These are phyloP conservation scores for Protobothrops flavoviridis DNA, from an alignment of 2,113 vertebrate genomes.

Conservation along the genomic window DNA sequence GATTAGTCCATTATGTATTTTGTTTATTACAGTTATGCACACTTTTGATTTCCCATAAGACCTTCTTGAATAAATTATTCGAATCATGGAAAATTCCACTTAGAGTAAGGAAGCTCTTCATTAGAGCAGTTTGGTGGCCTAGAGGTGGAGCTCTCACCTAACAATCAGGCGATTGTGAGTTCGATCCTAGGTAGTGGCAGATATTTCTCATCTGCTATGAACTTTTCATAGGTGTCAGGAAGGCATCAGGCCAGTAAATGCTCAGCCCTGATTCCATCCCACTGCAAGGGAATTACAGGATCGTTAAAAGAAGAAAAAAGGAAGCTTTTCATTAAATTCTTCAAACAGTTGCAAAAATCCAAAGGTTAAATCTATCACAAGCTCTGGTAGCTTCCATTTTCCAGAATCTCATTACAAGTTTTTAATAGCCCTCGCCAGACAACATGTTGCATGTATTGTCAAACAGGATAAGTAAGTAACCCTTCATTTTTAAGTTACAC, in stretches of 20 bases:
- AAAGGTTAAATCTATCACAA: not conserved
- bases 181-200: not conserved
- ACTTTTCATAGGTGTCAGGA: too few relatives aligned
- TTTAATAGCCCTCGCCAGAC: not conserved
- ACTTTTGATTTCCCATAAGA: slow-evolving; percentile 71
- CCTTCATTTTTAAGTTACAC: not conserved
- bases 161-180: not conserved
- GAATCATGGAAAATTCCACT: slow-evolving; percentile 65
- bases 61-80: slow-evolving; percentile 72
- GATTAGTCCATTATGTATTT: slow-evolving; percentile 71
- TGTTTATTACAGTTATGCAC: slow-evolving; percentile 72
- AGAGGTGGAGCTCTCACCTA: not conserved
- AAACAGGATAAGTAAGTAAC: not conserved
- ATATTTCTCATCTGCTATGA: not conserved
- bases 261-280: not conserved
- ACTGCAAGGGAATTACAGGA: not conserved
- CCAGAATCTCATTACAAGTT: not conserved
- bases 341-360: not conserved
- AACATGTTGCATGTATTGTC: not conserved
- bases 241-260: not conserved
- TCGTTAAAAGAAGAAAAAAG: not conserved
- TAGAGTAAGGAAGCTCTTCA: slow-evolving; percentile 54
- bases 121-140: not conserved
- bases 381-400: not conserved
- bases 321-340: not conserved